phyloP scores from a whole-genome alignment of 2,797 vertebrate species.

The Austrolebias charrua region DNA sequence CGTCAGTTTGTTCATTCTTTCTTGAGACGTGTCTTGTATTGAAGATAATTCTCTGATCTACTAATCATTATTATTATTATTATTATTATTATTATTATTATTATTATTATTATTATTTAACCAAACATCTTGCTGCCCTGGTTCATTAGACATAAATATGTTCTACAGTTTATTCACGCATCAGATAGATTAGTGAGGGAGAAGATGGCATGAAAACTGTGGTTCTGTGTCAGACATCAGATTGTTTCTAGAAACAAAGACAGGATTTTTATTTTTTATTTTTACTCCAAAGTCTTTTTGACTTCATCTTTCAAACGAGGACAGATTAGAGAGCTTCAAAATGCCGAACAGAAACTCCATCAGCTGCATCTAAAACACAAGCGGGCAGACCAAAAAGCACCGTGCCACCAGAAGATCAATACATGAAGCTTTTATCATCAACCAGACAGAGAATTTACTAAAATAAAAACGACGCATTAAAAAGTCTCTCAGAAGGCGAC shows the following conservation, averaged over 20 bases:
- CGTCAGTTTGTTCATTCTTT: no score
- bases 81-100: no score
- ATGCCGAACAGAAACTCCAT: slow-evolving; percentile 3
- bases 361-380: not conserved
- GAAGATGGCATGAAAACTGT: not conserved
- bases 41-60: not conserved
- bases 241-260: not conserved
- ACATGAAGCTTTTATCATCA: not conserved
- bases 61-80: no score
- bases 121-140: not conserved
- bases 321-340: not conserved
- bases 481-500: not conserved
- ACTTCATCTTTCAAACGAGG: not conserved
- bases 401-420: not conserved
- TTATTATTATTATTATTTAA: no score
- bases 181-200: no score
- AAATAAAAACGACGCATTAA: not conserved
- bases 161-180: no score
- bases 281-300: not conserved
- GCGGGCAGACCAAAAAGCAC: not conserved
- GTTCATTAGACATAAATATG: no score
- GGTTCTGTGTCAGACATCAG: not conserved
- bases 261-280: no score
- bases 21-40: not conserved
- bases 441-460: not conserved